A percentile compares a stretch with the other conserved stretches of the same genome.
Evolutionary conservation across 1,140 invertebrate species (phyloP).

Genomic region (Eufriesea mexicana): DNA sequence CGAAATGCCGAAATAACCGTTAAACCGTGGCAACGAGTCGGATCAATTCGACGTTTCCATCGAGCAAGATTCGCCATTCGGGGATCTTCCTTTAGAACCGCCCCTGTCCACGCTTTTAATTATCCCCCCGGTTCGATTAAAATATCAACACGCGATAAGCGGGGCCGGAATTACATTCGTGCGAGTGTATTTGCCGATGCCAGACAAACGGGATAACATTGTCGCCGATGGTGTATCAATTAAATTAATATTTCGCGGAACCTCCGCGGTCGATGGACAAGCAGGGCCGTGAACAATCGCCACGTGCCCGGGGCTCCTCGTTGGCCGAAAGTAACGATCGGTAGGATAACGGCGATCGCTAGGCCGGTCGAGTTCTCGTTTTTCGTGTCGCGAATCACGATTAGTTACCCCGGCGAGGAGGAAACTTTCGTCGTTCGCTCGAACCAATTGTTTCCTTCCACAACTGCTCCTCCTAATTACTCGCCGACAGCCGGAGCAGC

Average conservation of each 20-base stretch:
- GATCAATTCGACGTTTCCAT: conserved; percentile 30
- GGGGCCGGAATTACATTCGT: neutral
- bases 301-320: neutral
- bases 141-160: neutral
- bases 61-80: conserved; percentile 1
- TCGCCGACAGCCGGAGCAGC: conserved; percentile 51
- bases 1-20: conserved; percentile 44
- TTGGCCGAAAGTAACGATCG: conserved; percentile 38
- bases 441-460: conserved; percentile 66
- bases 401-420: conserved; percentile 53
- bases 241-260: conserved; percentile 14
- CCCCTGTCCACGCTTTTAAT: neutral
- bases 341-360: conserved; percentile 48
- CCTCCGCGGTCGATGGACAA: neutral
- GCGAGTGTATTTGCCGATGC: neutral
- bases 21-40: conserved; percentile 21
- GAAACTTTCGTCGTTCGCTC: conserved; percentile 55
- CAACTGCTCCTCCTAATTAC: conserved; percentile 66
- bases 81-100: too few relatives aligned
- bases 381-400: conserved; percentile 39
- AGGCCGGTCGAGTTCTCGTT: neutral
- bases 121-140: conserved; percentile 1
- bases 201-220: neutral
- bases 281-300: neutral
- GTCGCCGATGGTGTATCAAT: neutral